phyloP scores from a whole-genome alignment of 1,140 invertebrate species.

The Potamilus streckersoni region DNA sequence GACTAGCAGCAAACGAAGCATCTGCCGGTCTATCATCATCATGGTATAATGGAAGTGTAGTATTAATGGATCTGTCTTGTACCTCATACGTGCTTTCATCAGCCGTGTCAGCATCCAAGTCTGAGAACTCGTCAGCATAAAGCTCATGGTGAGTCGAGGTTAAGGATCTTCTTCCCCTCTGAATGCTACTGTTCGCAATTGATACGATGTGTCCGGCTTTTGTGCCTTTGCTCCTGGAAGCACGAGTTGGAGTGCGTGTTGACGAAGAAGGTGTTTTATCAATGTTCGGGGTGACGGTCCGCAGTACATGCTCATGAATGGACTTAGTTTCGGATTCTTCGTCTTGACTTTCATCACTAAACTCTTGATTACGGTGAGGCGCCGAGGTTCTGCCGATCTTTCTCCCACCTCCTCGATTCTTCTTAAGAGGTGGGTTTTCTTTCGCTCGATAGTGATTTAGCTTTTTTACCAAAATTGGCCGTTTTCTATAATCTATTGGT shows the following conservation, averaged over 20 bases:
- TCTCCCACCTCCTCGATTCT: slow-evolving; percentile 26
- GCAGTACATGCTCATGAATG: not conserved
- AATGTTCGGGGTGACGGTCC: too few relatives aligned
- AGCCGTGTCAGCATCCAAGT: slow-evolving; percentile 41
- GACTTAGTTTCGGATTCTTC: slow-evolving; percentile 17
- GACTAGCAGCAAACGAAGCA: too few relatives aligned
- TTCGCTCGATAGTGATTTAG: slow-evolving; percentile 55
- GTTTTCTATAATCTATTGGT: slow-evolving; percentile 55
- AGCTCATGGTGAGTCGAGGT: slow-evolving; percentile 18
- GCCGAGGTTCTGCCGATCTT: slow-evolving; percentile 12
- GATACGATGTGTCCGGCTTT: too few relatives aligned
- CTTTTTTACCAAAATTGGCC: slow-evolving; percentile 58
- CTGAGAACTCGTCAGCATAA: slow-evolving; percentile 53
- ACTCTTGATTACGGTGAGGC: slow-evolving; percentile 3
- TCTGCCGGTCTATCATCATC: slow-evolving; percentile 19
- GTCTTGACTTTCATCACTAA: slow-evolving; percentile 42
- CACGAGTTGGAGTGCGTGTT: too few relatives aligned
- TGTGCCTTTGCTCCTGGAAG: too few relatives aligned
- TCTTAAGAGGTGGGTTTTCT: slow-evolving; percentile 31
- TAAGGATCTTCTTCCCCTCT: slow-evolving; percentile 4
- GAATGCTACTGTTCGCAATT: not conserved
- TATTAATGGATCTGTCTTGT: slow-evolving; percentile 57
- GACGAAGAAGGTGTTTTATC: too few relatives aligned
- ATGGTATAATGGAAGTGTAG: slow-evolving; percentile 41
- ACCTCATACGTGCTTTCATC: slow-evolving; percentile 56